These are phyloP conservation scores for Agonum fuliginosum DNA, from an alignment of 2,888 invertebrate species.

Conservation along the genomic window DNA sequence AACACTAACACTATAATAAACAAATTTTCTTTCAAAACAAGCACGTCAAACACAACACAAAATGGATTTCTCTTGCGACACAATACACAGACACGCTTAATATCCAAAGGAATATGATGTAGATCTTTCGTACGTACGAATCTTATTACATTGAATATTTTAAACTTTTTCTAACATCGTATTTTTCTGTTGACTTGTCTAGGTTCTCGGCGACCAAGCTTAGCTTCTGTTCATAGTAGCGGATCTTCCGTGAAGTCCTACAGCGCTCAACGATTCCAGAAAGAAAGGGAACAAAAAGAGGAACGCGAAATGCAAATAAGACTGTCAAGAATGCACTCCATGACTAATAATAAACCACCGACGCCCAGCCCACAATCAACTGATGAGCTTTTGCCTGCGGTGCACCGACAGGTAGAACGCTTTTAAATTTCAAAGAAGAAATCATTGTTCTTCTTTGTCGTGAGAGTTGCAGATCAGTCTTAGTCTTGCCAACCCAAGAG, in stretches of 20 bases:
- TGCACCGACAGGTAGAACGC: slow-evolving; percentile 84
- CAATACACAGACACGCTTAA: slow-evolving; percentile 55
- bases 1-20: slow-evolving; percentile 41
- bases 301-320: slow-evolving; percentile 86
- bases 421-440: slow-evolving; percentile 22
- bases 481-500: too few relatives aligned
- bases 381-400: slow-evolving; percentile 87
- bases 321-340: slow-evolving; percentile 77
- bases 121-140: slow-evolving; percentile 54
- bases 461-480: too few relatives aligned
- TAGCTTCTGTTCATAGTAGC: slow-evolving; percentile 90
- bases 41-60: slow-evolving; percentile 45
- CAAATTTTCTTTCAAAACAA: slow-evolving; percentile 38
- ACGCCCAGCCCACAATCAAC: slow-evolving; percentile 89
- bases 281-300: slow-evolving; percentile 88
- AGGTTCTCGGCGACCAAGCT: slow-evolving; percentile 92
- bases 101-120: slow-evolving; percentile 49
- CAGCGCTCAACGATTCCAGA: slow-evolving; percentile 86
- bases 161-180: background rate
- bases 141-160: background rate
- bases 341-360: slow-evolving; percentile 73
- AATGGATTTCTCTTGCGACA: slow-evolving; percentile 47
- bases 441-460: too few relatives aligned
- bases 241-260: slow-evolving; percentile 89
- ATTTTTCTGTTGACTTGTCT: slow-evolving; percentile 26